Evolutionary conservation across 1,140 invertebrate species (phyloP).

Genomic region (Drosophila rufa): DNA sequence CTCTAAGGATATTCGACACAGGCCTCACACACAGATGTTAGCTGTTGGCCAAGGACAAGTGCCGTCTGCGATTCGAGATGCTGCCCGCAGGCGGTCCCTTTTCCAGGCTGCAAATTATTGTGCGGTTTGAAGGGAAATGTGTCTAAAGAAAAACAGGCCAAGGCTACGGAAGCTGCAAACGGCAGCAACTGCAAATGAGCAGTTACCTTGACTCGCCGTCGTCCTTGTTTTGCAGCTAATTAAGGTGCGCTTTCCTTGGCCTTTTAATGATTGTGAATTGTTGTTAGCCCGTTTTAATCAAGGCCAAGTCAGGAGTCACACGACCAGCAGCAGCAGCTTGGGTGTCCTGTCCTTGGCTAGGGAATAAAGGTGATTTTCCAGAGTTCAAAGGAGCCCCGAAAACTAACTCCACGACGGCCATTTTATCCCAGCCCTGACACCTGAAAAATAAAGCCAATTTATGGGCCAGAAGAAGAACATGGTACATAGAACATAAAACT

Average conservation of each 20-base stretch:
- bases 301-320: slow-evolving; percentile 59
- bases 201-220: slow-evolving; percentile 56
- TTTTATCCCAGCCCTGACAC: slow-evolving; percentile 32
- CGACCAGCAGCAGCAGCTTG: slow-evolving; percentile 65
- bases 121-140: slow-evolving; percentile 54
- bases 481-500: slow-evolving; percentile 32
- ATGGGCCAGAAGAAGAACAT: slow-evolving; percentile 35
- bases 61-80: slow-evolving; percentile 64
- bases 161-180: slow-evolving; percentile 52
- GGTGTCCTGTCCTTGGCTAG: slow-evolving; percentile 68
- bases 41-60: slow-evolving; percentile 58
- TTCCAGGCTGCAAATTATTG: slow-evolving; percentile 63
- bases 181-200: slow-evolving; percentile 76
- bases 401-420: slow-evolving; percentile 39
- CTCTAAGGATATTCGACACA: slow-evolving; percentile 44
- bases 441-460: slow-evolving; percentile 62
- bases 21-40: slow-evolving; percentile 27
- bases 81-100: slow-evolving; percentile 28
- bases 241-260: slow-evolving; percentile 33
- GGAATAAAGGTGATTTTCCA: not conserved
- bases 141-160: slow-evolving; percentile 2
- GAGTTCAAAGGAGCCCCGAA: slow-evolving; percentile 38
- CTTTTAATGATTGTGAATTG: slow-evolving; percentile 40
- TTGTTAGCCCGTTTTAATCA: slow-evolving; percentile 28
- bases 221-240: slow-evolving; percentile 56